Evolutionary conservation across 2,113 vertebrate species (phyloP).

Genomic region (Martes martes): DNA sequence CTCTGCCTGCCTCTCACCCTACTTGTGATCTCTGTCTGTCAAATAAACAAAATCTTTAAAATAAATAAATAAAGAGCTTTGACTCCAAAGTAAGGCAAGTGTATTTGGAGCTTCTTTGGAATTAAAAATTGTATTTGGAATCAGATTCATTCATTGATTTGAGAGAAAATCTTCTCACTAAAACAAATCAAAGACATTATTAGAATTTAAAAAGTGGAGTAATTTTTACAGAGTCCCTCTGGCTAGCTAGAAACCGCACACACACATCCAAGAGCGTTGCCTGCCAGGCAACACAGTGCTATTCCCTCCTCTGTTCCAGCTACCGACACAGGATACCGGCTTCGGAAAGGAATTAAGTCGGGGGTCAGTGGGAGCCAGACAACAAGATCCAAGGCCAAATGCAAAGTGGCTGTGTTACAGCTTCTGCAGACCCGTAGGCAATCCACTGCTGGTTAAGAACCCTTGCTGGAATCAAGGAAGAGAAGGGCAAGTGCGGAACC

Average conservation of each 20-base stretch:
- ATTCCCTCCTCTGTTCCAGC: background rate
- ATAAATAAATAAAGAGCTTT: background rate
- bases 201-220: conserved; percentile 17
- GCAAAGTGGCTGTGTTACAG: background rate
- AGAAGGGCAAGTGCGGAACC: background rate
- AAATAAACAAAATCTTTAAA: too few relatives aligned
- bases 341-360: background rate
- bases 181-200: conserved; percentile 3
- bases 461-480: background rate
- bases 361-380: background rate
- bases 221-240: background rate
- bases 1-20: too few relatives aligned
- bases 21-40: too few relatives aligned
- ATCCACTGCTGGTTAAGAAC: background rate
- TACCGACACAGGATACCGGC: background rate
- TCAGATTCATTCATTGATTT: background rate
- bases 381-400: background rate
- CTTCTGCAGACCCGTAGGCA: background rate
- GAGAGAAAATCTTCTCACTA: background rate
- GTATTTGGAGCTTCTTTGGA: background rate
- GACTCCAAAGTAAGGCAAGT: background rate
- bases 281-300: background rate
- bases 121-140: background rate
- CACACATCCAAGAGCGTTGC: background rate
- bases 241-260: background rate